phyloP scores from a whole-genome alignment of 2,888 invertebrate genomes.

The Leptinotarsa rubiginosa region DNA sequence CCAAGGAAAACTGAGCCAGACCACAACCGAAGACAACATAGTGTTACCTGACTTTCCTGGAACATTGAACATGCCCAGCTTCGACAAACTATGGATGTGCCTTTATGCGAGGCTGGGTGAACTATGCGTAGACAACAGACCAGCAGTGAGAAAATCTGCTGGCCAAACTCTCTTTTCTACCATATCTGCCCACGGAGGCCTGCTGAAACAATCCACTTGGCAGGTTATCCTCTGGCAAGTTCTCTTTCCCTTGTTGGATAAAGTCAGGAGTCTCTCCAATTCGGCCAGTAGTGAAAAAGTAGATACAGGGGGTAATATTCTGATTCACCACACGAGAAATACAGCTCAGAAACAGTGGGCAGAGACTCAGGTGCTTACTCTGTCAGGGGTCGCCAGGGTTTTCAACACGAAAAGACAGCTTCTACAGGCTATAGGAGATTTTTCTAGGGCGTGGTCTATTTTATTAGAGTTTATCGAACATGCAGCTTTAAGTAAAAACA shows the following conservation, averaged over 20 bases:
- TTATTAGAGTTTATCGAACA: conserved; percentile 94
- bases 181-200: conserved; percentile 92
- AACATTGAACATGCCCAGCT: conserved; percentile 85
- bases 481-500: conserved; percentile 90
- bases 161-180: conserved; percentile 98
- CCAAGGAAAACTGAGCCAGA: conserved; percentile 83
- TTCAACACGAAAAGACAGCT: conserved; percentile 92
- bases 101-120: conserved; percentile 89
- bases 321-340: conserved; percentile 97
- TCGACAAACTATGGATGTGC: conserved; percentile 97
- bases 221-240: conserved; percentile 95
- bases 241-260: conserved; percentile 92
- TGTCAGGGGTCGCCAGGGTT: conserved; percentile 91
- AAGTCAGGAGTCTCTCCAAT: conserved; percentile 82
- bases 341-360: conserved; percentile 99
- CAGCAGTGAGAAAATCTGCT: conserved; percentile 96
- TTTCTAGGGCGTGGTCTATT: conserved; percentile 92
- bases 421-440: conserved; percentile 87
- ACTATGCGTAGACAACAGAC: conserved; percentile 93
- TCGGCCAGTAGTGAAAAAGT: conserved; percentile 83
- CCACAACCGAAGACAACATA: conserved; percentile 79
- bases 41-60: conserved; percentile 87
- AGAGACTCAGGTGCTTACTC: conserved; percentile 91
- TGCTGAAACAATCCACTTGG: conserved; percentile 91
- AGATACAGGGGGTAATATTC: conserved; percentile 89